Evolutionary conservation across 2,797 vertebrate genomes (phyloP).

Genomic region (Taeniopygia guttata): DNA sequence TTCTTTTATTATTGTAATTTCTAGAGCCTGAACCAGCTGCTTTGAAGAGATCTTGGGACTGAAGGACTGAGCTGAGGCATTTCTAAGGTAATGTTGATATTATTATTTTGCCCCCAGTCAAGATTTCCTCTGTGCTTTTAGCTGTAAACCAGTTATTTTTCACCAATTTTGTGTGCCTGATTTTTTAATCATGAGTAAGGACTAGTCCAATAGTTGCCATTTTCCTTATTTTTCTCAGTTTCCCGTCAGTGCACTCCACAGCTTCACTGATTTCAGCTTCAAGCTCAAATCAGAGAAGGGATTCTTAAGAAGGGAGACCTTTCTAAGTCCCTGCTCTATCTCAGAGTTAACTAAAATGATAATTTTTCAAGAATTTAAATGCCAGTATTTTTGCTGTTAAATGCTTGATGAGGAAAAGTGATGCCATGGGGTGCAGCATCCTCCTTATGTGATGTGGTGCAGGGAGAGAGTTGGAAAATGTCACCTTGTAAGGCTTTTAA

Average conservation of each 20-base stretch:
- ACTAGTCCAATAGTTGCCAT: neutral
- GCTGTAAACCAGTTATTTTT: neutral
- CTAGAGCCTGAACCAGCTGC: constrained; percentile 35
- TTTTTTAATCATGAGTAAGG: neutral
- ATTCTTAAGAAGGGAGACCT: neutral
- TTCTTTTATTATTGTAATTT: constrained; percentile 41
- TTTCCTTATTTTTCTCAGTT: neutral
- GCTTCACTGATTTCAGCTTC: neutral
- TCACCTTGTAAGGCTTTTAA: neutral
- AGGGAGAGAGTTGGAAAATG: neutral
- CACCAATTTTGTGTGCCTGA: neutral
- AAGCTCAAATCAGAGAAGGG: neutral
- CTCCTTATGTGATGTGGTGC: neutral
- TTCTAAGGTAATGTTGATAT: constrained; percentile 34
- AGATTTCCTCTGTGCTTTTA: neutral
- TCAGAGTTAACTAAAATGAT: neutral
- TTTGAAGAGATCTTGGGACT: constrained; percentile 6
- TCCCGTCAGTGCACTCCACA: neutral
- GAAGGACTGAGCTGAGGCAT: neutral
- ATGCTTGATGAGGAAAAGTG: neutral
- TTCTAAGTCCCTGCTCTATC: neutral
- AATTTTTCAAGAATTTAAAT: neutral
- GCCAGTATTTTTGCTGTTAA: constrained; percentile 16
- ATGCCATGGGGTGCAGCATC: neutral
- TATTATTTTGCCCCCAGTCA: neutral